Evolutionary conservation across 2,888 invertebrate species (phyloP), one percentile per base, ranked within the genome.

Genomic region (Euphydryas editha): DNA sequence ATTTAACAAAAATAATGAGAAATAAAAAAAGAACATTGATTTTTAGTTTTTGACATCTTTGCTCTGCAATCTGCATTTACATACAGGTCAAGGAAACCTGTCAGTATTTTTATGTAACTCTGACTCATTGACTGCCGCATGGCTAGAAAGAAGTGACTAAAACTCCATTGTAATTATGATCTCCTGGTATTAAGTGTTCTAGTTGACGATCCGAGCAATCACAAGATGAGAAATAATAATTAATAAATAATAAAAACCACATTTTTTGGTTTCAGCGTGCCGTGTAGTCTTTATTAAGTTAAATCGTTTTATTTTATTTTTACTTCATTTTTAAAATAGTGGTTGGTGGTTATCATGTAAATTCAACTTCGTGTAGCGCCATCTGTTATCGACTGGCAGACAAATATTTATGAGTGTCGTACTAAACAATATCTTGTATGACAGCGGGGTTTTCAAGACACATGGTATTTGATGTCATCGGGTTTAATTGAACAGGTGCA

Each of bases 121-220:
- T 65, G 47, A 56, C 60, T 65, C 65, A 65, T 61, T 61, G 49
- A 61, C 69, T 64, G 65, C 51, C 51, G 6, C 24, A 7, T 55
- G 60, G 36, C 64, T 47, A 62, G 57, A 56, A 54, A 39, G 62
- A 62, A n/a, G 21, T 64, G 17, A 49, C 55, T 54, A 67, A 61
- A 78, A 67, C 86, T 86, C 84, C 76, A 75, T 60, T 36, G 46
- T 44, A 69, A 49, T 74, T 83, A 79, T 92, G 86, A 56, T 71
- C 65, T 71, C 92, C 90, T 90, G 73, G 91, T 92, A 88, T 78
- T 70, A 73, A 80, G 85, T 92, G 92, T 92, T 92, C 92, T 90
- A 92, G 88, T 92, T 92, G 92, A 92, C 90, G 92, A 87, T 90
- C 87, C 86, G 76, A 85, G 83, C 83, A 81, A 82, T 83, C 85